A percentile compares a stretch with the other conserved stretches of the same genome.
Conservation (phyloP, 2,797 vertebrate genomes). For the Sparus aurata region DNA sequence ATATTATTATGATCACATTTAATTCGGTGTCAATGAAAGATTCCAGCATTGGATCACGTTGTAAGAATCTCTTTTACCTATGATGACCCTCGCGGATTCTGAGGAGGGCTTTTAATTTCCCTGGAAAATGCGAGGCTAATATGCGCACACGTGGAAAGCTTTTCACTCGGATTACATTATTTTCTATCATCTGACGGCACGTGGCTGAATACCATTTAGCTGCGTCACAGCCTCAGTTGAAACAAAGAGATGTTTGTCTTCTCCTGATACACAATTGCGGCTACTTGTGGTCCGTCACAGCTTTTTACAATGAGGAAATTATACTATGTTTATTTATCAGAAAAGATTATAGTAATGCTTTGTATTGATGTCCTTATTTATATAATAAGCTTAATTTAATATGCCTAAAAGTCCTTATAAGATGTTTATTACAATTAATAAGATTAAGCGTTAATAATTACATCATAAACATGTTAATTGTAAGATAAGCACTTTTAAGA, state of each 20-base stretch:
- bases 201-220: background rate
- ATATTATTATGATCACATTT: background rate
- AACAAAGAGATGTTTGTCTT: background rate
- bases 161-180: background rate
- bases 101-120: constrained; percentile 11
- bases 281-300: background rate
- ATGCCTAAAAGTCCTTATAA: too few relatives aligned
- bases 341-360: background rate
- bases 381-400: too few relatives aligned
- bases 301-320: background rate
- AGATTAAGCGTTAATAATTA: too few relatives aligned
- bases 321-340: background rate
- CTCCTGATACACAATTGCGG: background rate
- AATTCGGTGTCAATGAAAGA: background rate
- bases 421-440: too few relatives aligned
- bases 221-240: constrained; percentile 14
- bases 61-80: background rate
- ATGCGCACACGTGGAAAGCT: background rate
- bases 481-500: too few relatives aligned
- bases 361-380: too few relatives aligned
- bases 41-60: constrained; percentile 4
- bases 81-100: constrained; percentile 21
- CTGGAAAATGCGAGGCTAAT: constrained; percentile 21
- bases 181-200: background rate
- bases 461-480: too few relatives aligned